Evolutionary conservation across 2,888 invertebrate species (phyloP).

Genomic region (Pachydiplax longipennis): DNA sequence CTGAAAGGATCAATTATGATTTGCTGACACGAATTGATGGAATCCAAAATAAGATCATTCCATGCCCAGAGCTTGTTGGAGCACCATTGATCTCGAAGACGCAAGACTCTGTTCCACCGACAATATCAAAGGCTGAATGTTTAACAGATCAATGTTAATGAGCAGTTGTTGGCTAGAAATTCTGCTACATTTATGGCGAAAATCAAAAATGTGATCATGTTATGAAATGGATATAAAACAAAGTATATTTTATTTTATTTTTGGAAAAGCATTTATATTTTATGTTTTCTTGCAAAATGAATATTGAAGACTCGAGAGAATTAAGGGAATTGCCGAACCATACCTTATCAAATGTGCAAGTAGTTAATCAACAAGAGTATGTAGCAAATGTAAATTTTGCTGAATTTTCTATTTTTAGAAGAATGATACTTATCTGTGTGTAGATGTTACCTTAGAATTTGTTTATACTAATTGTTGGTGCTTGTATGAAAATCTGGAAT

Average conservation of each 20-base stretch:
- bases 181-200: constrained; percentile 16
- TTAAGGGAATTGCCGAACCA: neutral
- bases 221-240: constrained; percentile 2
- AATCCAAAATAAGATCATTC: constrained; percentile 73
- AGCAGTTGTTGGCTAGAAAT: neutral
- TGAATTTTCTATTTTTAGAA: constrained; percentile 27
- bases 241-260: constrained; percentile 23
- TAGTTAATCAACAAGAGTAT: too few relatives aligned
- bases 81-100: constrained; percentile 79
- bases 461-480: constrained; percentile 25
- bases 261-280: constrained; percentile 23
- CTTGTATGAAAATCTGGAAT: neutral
- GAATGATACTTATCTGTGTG: neutral
- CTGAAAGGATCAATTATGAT: constrained; percentile 90
- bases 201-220: constrained; percentile 33
- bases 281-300: neutral
- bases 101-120: constrained; percentile 83
- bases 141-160: neutral
- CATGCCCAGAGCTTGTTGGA: constrained; percentile 81
- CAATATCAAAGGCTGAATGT: constrained; percentile 63
- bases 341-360: neutral
- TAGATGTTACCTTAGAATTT: constrained; percentile 11
- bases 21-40: constrained; percentile 77
- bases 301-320: neutral
- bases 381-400: neutral